Conservation (phyloP, 2,888 invertebrate genomes). For the Helicoverpa assulta region DNA sequence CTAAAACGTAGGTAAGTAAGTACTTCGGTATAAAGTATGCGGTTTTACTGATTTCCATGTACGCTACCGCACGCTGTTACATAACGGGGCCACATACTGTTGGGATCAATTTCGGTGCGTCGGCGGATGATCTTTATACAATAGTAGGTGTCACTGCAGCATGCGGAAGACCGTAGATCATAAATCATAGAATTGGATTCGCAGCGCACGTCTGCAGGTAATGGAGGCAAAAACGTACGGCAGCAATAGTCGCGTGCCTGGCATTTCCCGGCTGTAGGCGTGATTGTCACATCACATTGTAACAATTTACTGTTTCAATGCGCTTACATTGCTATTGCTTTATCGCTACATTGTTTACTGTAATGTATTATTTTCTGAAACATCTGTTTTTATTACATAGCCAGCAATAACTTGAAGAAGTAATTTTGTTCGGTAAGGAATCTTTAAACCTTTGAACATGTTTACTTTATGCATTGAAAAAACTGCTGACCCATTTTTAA, state of each 20-base stretch:
- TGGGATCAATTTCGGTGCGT: constrained; percentile 76
- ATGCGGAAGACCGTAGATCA: constrained; percentile 82
- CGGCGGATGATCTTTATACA: constrained; percentile 56
- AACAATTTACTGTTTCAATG: constrained; percentile 46
- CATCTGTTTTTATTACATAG: not conserved
- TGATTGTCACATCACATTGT: constrained; percentile 42
- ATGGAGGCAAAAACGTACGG: constrained; percentile 78
- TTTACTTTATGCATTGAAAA: too few relatives aligned
- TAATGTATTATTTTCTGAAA: constrained; percentile 15
- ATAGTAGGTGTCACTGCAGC: constrained; percentile 71
- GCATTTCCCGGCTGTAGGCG: constrained; percentile 62
- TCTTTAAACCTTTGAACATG: too few relatives aligned
- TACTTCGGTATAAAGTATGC: constrained; percentile 55
- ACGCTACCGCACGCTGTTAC: constrained; percentile 75
- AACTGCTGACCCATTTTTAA: too few relatives aligned
- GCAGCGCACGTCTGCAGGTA: constrained; percentile 65
- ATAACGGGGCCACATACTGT: constrained; percentile 83
- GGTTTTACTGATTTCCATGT: constrained; percentile 73
- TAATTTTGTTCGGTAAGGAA: too few relatives aligned
- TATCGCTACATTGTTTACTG: constrained; percentile 31
- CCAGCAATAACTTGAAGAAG: not conserved
- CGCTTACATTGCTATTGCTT: constrained; percentile 9
- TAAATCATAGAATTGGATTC: constrained; percentile 83
- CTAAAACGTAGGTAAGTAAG: constrained; percentile 20
- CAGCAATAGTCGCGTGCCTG: constrained; percentile 71